phyloP scores from a whole-genome alignment of 2,797 vertebrate genomes.

The Cryptoblepharus egeriae region DNA sequence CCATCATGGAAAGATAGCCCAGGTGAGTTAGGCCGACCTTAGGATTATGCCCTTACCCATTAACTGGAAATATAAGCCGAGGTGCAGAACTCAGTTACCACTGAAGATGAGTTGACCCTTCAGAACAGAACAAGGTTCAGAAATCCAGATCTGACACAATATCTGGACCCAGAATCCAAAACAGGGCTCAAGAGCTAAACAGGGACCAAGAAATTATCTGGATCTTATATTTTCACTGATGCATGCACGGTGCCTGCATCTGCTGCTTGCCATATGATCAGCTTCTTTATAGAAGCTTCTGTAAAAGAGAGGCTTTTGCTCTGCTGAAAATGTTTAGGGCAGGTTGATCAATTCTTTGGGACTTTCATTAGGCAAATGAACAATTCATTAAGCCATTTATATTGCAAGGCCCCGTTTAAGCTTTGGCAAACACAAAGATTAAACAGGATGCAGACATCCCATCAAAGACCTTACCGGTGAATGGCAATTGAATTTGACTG shows the following conservation, averaged over 20 bases:
- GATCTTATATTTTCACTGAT: no score
- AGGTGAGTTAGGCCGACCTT: no score
- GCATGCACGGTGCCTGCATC: no score
- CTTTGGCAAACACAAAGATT: conserved; percentile 8
- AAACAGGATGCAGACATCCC: conserved; percentile 5
- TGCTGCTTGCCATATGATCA: no score
- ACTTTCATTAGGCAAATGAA: conserved; percentile 22
- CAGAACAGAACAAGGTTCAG: background rate
- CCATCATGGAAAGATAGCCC: no score
- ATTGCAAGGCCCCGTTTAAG: background rate
- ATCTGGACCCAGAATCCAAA: background rate
- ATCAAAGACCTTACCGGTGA: conserved; percentile 9
- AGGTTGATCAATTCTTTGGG: conserved; percentile 3
- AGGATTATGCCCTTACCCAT: no score
- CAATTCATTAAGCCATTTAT: background rate
- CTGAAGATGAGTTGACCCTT: background rate
- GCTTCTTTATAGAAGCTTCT: background rate
- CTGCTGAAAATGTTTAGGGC: background rate
- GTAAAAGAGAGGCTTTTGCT: background rate
- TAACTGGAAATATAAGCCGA: background rate
- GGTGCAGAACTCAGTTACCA: background rate
- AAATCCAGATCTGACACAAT: background rate
- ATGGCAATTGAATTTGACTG: background rate
- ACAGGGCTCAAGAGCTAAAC: no score
- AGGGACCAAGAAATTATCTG: no score